Percentiles rank a stretch among this genome's conserved stretches.
Conservation (phyloP, 1,140 invertebrate species). For the Magallana gigas region DNA sequence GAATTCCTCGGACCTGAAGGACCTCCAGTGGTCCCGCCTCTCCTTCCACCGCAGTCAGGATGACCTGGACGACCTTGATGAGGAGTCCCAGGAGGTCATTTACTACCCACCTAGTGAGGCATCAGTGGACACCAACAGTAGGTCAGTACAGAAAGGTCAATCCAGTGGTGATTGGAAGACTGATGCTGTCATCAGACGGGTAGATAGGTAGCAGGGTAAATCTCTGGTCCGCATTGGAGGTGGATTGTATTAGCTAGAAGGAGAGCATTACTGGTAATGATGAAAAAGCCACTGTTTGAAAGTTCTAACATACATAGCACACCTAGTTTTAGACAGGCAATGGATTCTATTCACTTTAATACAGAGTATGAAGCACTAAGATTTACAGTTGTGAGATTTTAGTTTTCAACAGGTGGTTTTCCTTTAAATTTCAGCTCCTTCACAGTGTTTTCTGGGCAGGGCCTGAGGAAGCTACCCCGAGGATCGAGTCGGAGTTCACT, state of each 20-base stretch:
- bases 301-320: too few species aligned
- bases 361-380: too few species aligned
- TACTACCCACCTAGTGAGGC: slow-evolving; percentile 73
- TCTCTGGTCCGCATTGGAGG: too few species aligned
- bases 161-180: too few species aligned
- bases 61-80: slow-evolving; percentile 69
- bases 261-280: too few species aligned
- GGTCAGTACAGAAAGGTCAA: slow-evolving; percentile 25
- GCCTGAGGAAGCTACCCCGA: background rate
- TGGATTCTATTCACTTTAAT: too few species aligned
- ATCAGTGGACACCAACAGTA: slow-evolving; percentile 62
- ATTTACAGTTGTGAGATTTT: too few species aligned
- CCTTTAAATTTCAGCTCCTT: slow-evolving; percentile 64
- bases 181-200: too few species aligned
- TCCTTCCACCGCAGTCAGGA: slow-evolving; percentile 38
- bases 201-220: too few species aligned
- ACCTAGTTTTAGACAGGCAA: too few species aligned
- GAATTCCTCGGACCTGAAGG: background rate
- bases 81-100: slow-evolving; percentile 70
- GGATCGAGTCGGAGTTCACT: slow-evolving; percentile 24
- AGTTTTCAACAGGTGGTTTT: background rate
- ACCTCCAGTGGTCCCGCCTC: slow-evolving; percentile 21
- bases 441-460: slow-evolving; percentile 66
- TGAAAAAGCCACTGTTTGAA: too few species aligned
- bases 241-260: too few species aligned